Evolutionary conservation across 2,113 vertebrate species (phyloP).

Genomic region (Oxyura jamaicensis): DNA sequence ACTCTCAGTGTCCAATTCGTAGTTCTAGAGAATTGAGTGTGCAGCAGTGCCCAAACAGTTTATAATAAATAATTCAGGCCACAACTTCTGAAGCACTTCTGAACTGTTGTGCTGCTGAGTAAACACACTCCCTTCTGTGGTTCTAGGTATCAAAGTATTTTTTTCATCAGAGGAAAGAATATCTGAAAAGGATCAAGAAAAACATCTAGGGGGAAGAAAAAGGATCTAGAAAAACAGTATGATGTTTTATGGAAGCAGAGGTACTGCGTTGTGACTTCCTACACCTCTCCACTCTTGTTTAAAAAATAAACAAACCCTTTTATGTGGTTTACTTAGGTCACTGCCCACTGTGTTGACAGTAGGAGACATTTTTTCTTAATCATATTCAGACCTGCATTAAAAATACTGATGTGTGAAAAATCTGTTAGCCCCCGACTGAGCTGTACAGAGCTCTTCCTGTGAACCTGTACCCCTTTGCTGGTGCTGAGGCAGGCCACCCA

Average conservation of each 20-base stretch:
- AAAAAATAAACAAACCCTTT: neutral
- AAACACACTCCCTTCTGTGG: neutral
- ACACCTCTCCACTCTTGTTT: neutral
- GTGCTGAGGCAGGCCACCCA: neutral
- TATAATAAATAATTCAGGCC: neutral
- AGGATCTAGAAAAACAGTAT: no score
- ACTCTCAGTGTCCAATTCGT: neutral
- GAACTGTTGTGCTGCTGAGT: neutral
- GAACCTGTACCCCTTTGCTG: neutral
- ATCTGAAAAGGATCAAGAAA: no score
- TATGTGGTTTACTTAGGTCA: neutral
- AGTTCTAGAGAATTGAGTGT: neutral
- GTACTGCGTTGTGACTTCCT: neutral
- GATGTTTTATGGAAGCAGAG: neutral
- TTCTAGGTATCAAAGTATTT: neutral
- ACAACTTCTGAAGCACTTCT: neutral
- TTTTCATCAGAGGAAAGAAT: no score
- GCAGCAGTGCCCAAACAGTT: neutral
- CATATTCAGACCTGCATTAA: neutral
- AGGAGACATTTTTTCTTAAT: neutral
- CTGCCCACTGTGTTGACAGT: neutral
- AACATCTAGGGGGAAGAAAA: no score
- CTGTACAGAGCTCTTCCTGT: neutral
- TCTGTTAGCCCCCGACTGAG: neutral
- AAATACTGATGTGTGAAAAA: neutral